Base-by-base conservation (phyloP, 1,140 invertebrate genomes). In the Papilio aristodemus region DNA sequence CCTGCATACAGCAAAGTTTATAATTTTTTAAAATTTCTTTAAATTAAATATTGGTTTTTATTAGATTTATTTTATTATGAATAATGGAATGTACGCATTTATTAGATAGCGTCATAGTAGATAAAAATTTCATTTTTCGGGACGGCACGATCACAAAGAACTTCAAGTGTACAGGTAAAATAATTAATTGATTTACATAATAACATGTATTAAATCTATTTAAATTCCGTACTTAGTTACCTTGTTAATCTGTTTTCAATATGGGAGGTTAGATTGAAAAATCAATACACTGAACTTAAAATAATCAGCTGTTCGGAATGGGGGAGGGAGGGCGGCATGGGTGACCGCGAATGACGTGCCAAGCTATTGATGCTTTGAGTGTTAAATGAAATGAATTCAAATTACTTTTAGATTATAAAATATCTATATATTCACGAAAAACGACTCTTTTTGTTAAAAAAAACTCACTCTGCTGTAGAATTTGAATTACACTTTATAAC, bases 11-110 rank as follows among this genome's bases (percentile, higher is more conserved):
- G 71, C 71, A 71, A 69, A 77, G 73, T 57, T 77, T 41, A 73
- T 71, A 71, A 81, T 71, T 73, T 78, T 75, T 62, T 74, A 83
- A 69, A 39, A 77, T 76, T 79, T 83, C 70, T 73, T 83, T 87
- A 84, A 86, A 83, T 85, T 85, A 85, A 81, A 82, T 71, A 70
- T 64, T 70, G 68, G 66, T 71, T 78, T 76, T 70, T 72, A 75
- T 70, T 72, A 75, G 71, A 74, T 75, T 67, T 76, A 71, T 75
- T 71, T 76, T 88, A 88, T 87, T 87, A 90, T 90, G 87, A 89
- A 91, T 81, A 83, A 94, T 93, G 93, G 93, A 93, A 92, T 93
- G 93, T 88, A 89, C 92, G 80, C 93, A 94, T 90, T 92, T 93
- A 75, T 90, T 89, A 86, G 92, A 93, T 88, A 92, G 93, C 90